Base-by-base conservation (phyloP, 1,140 invertebrate species). In the Drosophila repleta region DNA sequence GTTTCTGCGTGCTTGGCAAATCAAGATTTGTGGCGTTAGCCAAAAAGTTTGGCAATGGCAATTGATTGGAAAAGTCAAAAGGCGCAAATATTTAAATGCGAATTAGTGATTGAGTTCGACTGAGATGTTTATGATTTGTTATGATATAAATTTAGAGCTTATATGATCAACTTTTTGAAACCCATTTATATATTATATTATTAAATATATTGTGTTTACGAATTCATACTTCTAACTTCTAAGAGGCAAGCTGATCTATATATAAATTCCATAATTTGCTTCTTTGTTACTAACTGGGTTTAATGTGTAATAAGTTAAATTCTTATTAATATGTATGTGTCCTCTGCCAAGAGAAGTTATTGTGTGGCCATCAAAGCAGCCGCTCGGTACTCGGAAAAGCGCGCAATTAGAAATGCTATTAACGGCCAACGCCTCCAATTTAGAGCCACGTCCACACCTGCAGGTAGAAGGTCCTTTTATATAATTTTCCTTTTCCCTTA, bases 381-480 rank as follows among this genome's bases (percentile, higher is more conserved):
- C 74, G 81, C 81, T 39, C 13, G 11, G 24, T 85, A 74, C 80
- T 39, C 17, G 39, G 74, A 79, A 84, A 48, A 58, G 18, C 48
- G 51, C 46, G 52, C 82, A 87, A 87, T 85, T 85, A 79, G 78
- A 20, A 78, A 62, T 75, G 78, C 75, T 75, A 85, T 85, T 87
- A 85, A 65, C 83, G 74, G 49, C 41, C 67, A 63, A 75, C 82
- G 78, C 82, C 78, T 51, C 43, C 62, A 4, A 29, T 67, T 61
- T 61, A 62, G 32, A 20, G 11, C 10, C 29, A 17, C 32, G n/a
- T 20, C 66, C 18, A 48, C 58, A 46, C 48, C 65, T 62, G 52
- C 63, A 57, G 77, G 77, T 75, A 51, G 4, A 15, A 51, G 3
- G 18, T 24, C 18, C 21, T 45, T 51, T 67, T 68, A 53, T 35